Evolutionary conservation across 2,113 vertebrate genomes (phyloP).

Genomic region (Bufo bufo): DNA sequence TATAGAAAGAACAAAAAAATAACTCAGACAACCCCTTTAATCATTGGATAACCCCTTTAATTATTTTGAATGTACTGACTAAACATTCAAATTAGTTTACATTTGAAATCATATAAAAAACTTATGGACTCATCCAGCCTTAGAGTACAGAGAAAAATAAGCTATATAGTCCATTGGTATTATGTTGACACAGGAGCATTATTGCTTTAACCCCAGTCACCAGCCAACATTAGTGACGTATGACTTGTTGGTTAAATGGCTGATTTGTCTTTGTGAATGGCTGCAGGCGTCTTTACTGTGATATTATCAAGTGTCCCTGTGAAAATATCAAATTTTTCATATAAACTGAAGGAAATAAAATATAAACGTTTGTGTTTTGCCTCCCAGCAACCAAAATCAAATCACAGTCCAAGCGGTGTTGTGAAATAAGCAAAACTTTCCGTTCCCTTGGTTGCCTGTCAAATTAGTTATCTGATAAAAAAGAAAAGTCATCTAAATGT

Average conservation of each 20-base stretch:
- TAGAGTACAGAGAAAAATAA: conserved; percentile 58
- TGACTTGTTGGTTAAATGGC: conserved; percentile 62
- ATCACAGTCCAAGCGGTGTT: conserved; percentile 60
- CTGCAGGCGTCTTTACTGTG: conserved; percentile 49
- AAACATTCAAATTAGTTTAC: not conserved
- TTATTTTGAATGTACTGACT: not conserved
- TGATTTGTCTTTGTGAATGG: conserved; percentile 57
- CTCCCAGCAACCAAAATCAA: conserved; percentile 64
- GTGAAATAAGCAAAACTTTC: conserved; percentile 66
- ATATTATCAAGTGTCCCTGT: conserved; percentile 58
- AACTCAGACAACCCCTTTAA: too few species aligned
- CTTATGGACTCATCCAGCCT: conserved; percentile 20
- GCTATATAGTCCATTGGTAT: conserved; percentile 68
- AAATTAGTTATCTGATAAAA: conserved; percentile 66
- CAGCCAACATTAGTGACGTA: conserved; percentile 71
- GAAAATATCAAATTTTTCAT: conserved; percentile 64
- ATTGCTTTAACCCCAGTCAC: conserved; percentile 72
- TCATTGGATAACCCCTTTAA: not conserved
- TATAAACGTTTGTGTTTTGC: conserved; percentile 61
- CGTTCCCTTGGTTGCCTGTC: conserved; percentile 63
- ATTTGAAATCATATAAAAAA: not conserved
- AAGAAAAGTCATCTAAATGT: conserved; percentile 66
- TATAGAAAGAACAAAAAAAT: too few species aligned
- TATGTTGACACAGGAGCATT: conserved; percentile 67
- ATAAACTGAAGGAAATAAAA: conserved; percentile 57